Evolutionary conservation across 1,140 invertebrate species (phyloP), one percentile per base, ranked within the genome.

Genomic region (Goniozus legneri): DNA sequence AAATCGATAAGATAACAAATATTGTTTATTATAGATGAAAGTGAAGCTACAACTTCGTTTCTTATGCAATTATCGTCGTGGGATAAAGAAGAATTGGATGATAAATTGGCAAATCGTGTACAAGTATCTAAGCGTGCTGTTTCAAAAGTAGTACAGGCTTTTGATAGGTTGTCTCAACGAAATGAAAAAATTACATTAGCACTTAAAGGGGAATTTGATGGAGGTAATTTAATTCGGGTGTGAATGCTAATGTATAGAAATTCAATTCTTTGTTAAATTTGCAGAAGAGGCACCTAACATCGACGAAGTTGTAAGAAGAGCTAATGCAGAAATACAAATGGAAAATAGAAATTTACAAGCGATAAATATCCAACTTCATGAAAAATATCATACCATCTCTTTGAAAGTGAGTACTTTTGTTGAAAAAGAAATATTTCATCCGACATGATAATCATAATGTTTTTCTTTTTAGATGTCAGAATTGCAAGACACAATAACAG

Each of bases 21-120:
- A 37, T 44, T 8, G 24, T 43, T 46, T 41, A 44, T 77, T 83
- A 35, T 62, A 93, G 91, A 97, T 84, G 94, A 97, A 74, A 94
- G 91, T 78, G 92, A 95, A 77, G 93, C 93, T 1, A 96, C 94
- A 7, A 97, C 92, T 30, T 96, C 94, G 22, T 98, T 98, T 71
- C 80, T 98, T 13, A 90, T 94, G 72, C 89, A 96, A 64, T 73
- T 98, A n/a, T 96, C 95, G 16, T 96, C 94, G 8, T 97, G 95
- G 95, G 95, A 98, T 71, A 95, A 95, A 66, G 91, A 96, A 66
- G 95, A 98, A 69, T 76, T 97, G 42, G 94, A 98, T 73, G 93
- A 96, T 55, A 95, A 96, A 71, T 80, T 97, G 15, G 91, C 92
- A 2, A 95, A 97, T 76, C 77, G 94, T 45, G 94, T 97, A 48